Conservation (phyloP, 2,888 invertebrate species). For the Trissoscelio sp. region DNA sequence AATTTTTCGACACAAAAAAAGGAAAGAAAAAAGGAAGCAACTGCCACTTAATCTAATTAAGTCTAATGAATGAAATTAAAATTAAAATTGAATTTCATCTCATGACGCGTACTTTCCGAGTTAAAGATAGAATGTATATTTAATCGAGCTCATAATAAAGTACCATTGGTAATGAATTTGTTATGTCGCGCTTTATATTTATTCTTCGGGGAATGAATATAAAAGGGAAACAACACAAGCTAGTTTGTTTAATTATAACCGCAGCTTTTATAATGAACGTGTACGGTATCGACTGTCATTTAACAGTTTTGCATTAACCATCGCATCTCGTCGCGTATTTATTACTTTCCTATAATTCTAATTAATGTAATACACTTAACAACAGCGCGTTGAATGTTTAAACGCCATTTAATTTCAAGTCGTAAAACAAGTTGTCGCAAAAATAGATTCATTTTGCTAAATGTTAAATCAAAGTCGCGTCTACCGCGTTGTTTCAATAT, state of each 20-base stretch:
- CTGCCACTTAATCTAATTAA: too few relatives aligned
- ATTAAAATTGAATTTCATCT: neutral
- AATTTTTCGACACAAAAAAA: too few relatives aligned
- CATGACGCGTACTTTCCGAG: neutral
- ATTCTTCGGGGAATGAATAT: neutral
- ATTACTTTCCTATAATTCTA: slow-evolving; percentile 30
- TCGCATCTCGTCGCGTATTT: neutral
- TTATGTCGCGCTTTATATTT: slow-evolving; percentile 28
- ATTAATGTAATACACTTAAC: slow-evolving; percentile 18
- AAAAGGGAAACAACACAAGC: neutral
- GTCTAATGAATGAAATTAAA: too few relatives aligned
- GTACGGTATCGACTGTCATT: slow-evolving; percentile 2
- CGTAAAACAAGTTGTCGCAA: neutral
- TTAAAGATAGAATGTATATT: slow-evolving; percentile 23
- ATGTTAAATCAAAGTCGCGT: slow-evolving; percentile 1
- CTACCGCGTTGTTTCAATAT: neutral
- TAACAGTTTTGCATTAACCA: slow-evolving; percentile 8
- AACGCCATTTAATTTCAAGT: neutral
- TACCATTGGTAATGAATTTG: slow-evolving; percentile 24
- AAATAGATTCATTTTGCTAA: neutral
- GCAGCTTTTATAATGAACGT: neutral
- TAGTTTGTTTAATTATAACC: slow-evolving; percentile 28
- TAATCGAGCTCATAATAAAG: slow-evolving; percentile 8
- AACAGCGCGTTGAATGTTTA: slow-evolving; percentile 15
- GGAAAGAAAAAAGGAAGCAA: too few relatives aligned